phyloP scores from a whole-genome alignment of 2,888 invertebrate genomes.

The Synergus umbraculus region DNA sequence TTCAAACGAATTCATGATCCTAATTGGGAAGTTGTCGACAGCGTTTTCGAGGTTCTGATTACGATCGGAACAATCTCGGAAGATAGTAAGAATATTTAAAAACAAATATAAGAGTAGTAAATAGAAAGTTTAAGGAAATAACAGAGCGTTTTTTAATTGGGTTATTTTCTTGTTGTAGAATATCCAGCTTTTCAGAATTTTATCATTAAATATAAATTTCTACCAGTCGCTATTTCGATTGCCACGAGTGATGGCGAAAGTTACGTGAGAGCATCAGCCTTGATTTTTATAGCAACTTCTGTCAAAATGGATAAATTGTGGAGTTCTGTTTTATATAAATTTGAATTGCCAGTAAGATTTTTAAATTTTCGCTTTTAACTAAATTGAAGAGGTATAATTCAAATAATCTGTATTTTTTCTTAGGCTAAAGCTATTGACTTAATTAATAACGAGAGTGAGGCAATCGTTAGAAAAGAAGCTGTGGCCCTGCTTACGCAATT shows the following conservation, averaged over 20 bases:
- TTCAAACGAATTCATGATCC: constrained; percentile 85
- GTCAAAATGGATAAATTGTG: constrained; percentile 83
- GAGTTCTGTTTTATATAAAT: constrained; percentile 81
- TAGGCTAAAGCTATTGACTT: constrained; percentile 79
- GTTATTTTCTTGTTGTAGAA: constrained; percentile 79
- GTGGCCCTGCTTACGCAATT: constrained; percentile 83
- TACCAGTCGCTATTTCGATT: constrained; percentile 83
- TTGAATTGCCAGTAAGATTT: constrained; percentile 82
- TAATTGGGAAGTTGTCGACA: constrained; percentile 89
- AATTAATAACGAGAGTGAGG: constrained; percentile 85
- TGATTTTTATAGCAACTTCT: constrained; percentile 85
- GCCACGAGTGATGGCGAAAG: constrained; percentile 84
- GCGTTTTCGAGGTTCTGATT: constrained; percentile 85
- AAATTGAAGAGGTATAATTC: not conserved
- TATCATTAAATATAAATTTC: constrained; percentile 82
- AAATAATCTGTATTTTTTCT: constrained; percentile 38
- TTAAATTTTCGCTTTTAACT: constrained; percentile 1
- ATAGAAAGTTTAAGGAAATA: not conserved
- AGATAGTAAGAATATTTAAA: constrained; percentile 80
- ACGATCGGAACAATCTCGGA: constrained; percentile 85
- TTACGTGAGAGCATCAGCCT: constrained; percentile 87
- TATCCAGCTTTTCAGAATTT: constrained; percentile 88
- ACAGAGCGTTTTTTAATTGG: constrained; percentile 6
- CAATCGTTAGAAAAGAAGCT: constrained; percentile 87
- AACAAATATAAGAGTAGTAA: not conserved